phyloP scores from a whole-genome alignment of 2,113 vertebrate genomes.

The Hemibagrus wyckioides region DNA sequence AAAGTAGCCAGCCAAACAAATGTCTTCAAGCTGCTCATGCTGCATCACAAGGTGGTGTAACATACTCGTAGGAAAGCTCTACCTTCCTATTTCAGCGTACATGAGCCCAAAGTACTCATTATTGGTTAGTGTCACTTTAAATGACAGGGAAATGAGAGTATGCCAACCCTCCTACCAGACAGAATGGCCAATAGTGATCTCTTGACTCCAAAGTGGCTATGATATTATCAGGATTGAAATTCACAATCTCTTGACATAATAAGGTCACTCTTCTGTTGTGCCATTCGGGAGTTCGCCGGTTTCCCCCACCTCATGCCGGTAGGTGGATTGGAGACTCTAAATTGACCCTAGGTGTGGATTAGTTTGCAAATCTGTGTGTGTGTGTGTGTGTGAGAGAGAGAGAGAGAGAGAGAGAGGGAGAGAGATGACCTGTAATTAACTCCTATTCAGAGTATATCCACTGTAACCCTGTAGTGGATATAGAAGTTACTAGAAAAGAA shows the following conservation, averaged over 20 bases:
- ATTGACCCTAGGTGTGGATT: background rate
- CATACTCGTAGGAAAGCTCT: background rate
- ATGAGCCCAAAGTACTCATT: background rate
- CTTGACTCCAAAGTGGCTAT: background rate
- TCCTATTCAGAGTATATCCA: background rate
- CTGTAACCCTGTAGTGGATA: background rate
- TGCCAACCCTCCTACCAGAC: background rate
- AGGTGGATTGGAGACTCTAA: background rate
- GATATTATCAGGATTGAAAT: background rate
- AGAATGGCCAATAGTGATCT: background rate
- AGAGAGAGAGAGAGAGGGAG: background rate
- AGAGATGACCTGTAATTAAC: background rate
- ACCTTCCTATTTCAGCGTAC: background rate
- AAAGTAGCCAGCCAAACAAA: background rate
- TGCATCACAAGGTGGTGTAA: background rate
- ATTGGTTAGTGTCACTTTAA: background rate
- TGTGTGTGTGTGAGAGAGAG: background rate
- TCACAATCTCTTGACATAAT: background rate
- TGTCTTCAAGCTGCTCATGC: background rate
- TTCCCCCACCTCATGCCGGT: background rate
- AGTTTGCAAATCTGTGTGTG: background rate
- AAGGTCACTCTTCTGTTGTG: background rate
- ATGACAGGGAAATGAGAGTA: background rate
- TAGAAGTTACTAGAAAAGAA: conserved; percentile 12
- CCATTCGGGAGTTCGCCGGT: background rate